Percentiles rank a stretch among this genome's conserved stretches.
Conservation (phyloP, 2,113 vertebrate genomes). For the Okapia johnstoni region DNA sequence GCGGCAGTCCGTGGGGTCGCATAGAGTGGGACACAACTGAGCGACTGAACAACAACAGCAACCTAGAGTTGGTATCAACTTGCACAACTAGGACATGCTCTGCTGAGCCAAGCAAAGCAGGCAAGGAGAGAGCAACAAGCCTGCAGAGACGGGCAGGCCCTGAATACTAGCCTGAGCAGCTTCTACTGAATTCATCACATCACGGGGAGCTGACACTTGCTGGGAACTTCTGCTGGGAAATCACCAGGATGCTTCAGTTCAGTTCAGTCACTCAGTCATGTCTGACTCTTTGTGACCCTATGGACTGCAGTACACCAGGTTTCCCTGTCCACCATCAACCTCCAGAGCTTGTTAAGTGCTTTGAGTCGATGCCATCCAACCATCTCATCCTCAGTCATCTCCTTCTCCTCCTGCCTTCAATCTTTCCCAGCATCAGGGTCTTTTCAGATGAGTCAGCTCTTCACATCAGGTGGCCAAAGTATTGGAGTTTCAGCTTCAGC, state of each 20-base stretch:
- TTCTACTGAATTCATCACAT: neutral
- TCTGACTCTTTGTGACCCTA: neutral
- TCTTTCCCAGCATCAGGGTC: neutral
- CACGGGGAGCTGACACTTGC: neutral
- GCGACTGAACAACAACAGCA: neutral
- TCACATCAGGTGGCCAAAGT: neutral
- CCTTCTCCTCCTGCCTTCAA: neutral
- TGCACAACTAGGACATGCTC: accelerated
- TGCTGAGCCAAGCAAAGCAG: neutral
- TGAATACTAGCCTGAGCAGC: too few relatives aligned
- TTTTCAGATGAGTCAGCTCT: neutral
- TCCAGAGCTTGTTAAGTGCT: accelerated
- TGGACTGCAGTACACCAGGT: neutral
- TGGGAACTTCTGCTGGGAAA: neutral
- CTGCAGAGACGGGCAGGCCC: neutral
- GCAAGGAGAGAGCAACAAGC: neutral
- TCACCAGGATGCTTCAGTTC: neutral
- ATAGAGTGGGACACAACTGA: neutral
- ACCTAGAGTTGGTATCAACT: too few relatives aligned
- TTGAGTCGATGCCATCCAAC: neutral
- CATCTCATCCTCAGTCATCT: neutral
- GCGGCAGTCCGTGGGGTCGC: neutral
- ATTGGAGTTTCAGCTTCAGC: neutral
- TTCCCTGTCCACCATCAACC: neutral
- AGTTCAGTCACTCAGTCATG: neutral